Evolutionary conservation across 2,888 invertebrate species (phyloP).

Genomic region (Noctuana brunneofusca): DNA sequence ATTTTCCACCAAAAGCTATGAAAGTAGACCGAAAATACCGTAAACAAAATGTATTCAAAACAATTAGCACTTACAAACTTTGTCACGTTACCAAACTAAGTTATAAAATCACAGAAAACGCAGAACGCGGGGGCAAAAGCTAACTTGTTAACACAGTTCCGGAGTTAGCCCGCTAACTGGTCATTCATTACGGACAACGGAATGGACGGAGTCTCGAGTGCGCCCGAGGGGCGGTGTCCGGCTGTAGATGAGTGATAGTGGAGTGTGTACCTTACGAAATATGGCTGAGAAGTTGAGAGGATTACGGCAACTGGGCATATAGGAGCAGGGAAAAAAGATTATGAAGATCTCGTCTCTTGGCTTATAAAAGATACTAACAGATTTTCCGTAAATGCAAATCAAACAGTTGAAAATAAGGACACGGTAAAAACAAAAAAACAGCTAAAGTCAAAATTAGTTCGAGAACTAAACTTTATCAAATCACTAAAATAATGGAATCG

Average conservation of each 20-base stretch:
- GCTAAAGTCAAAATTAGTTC: too few relatives aligned
- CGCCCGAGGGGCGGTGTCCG: slow-evolving; percentile 27
- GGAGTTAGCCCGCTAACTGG: slow-evolving; percentile 17
- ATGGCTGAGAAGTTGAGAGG: neutral
- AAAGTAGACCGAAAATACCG: too few relatives aligned
- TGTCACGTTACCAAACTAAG: neutral
- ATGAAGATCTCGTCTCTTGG: neutral
- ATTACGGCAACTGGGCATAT: neutral
- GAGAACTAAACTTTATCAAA: too few relatives aligned
- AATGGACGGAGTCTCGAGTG: slow-evolving; percentile 3
- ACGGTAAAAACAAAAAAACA: neutral
- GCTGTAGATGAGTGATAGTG: slow-evolving; percentile 2
- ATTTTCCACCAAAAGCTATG: too few relatives aligned
- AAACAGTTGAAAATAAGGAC: neutral
- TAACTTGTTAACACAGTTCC: slow-evolving; percentile 15
- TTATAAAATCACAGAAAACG: slow-evolving; percentile 1
- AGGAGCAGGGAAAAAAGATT: neutral
- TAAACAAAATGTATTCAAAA: neutral
- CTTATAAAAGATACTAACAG: neutral
- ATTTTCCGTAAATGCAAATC: neutral
- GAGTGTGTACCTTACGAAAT: slow-evolving; percentile 25
- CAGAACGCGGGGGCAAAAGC: neutral
- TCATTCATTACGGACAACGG: neutral
- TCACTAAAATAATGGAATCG: too few relatives aligned
- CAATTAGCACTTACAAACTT: neutral